phyloP scores from a whole-genome alignment of 2,888 invertebrate species.

The Crematogaster levior region DNA sequence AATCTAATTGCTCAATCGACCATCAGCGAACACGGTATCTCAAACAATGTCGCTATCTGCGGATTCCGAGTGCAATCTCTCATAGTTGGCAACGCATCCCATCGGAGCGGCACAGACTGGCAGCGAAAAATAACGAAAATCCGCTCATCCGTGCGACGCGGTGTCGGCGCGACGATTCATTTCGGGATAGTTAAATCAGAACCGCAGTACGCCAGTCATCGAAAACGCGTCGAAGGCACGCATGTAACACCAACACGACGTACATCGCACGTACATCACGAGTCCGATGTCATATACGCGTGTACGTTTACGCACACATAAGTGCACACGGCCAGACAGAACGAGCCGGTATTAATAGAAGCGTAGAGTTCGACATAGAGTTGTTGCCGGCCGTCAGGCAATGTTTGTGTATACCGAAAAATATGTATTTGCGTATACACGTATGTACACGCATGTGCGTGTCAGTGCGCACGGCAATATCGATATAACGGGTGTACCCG shows the following conservation, averaged over 20 bases:
- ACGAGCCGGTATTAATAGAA: conserved; percentile 80
- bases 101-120: conserved; percentile 12
- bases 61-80: conserved; percentile 28
- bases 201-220: conserved; percentile 49
- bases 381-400: conserved; percentile 75
- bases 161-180: conserved; percentile 79
- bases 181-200: conserved; percentile 79
- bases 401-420: conserved; percentile 77
- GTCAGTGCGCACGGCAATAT: background rate
- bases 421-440: conserved; percentile 25
- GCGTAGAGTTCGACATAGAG: conserved; percentile 66
- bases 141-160: conserved; percentile 60
- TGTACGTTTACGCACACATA: conserved; percentile 23
- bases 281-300: background rate
- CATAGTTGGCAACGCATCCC: conserved; percentile 44
- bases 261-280: conserved; percentile 5
- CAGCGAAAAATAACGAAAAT: conserved; percentile 66
- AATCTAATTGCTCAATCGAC: conserved; percentile 28
- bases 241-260: conserved; percentile 43
- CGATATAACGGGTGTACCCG: background rate
- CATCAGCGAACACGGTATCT: background rate
- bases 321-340: conserved; percentile 20
- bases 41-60: conserved; percentile 24
- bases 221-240: conserved; percentile 75
- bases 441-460: background rate